Base-by-base conservation (phyloP, 2,888 invertebrate species). In the Nomada goodeniana region DNA sequence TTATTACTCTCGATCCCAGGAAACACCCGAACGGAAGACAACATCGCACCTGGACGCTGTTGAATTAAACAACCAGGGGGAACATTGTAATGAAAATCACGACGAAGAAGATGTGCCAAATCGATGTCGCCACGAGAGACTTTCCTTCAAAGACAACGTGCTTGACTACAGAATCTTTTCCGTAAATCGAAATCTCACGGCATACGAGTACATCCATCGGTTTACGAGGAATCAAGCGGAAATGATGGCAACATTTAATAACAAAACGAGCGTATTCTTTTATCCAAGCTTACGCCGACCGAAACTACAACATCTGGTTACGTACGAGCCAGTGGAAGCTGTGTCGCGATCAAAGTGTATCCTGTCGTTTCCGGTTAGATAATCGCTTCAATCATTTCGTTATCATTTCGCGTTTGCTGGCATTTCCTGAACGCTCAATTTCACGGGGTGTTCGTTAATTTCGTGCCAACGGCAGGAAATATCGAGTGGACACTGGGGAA, bases 121-220 rank as follows among this genome's bases (percentile, higher is more conserved):
- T 11, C 23, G 4, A 20, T 76, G 80, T 65, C 55, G 67, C 50
- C 80, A 85, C 23, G 53, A 68, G 15, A 47, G 11, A 13, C 69
- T 64, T 1, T 13, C 53, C 15, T 29, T 55, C 57, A n/a, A n/a
- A 13, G 11, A 2, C 44, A 70, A 29, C 18, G 50, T 52, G 29
- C 50, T 47, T 65, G 55, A 71, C 59, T 89, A 78, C 70, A 87
- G 92, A 89, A 86, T 93, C 70, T 92, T 93, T 63, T 87, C 92
- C 65, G 83, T 92, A 76, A 89, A 89, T 72, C 89, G 91, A 42
- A 85, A 92, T 80, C 86, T 90, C 52, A 86, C 89, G 10, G 91
- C 89, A 71, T 87, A 88, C 83, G 93, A 93, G 87, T 92, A 93
- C 73, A 84, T 90, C 70, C 89, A 90, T 85, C 89, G 89, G 81